phyloP scores from a whole-genome alignment of 2,888 invertebrate species.

The Aphidius colemani region DNA sequence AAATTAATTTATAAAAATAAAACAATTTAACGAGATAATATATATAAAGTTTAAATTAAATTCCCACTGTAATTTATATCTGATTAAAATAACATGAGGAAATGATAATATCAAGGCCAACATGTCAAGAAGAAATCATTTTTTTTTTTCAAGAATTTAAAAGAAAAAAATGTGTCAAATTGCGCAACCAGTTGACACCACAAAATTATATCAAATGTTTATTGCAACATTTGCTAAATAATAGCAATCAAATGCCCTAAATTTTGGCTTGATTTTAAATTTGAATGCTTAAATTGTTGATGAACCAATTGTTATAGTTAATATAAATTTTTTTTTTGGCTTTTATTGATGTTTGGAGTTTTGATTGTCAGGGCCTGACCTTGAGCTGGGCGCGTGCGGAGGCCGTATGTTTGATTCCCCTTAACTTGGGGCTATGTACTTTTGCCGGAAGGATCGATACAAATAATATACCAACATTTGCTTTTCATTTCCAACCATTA shows the following conservation, averaged over 20 bases:
- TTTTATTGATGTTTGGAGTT: neutral
- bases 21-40: slow-evolving; percentile 7
- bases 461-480: slow-evolving; percentile 6
- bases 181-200: slow-evolving; percentile 13
- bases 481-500: slow-evolving; percentile 1
- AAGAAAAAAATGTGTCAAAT: slow-evolving; percentile 12
- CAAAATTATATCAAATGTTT: neutral
- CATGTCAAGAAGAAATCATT: neutral
- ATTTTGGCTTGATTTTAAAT: no score
- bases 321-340: no score
- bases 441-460: slow-evolving; percentile 19
- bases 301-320: no score
- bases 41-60: slow-evolving; percentile 21
- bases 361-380: slow-evolving; percentile 28
- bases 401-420: slow-evolving; percentile 11
- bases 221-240: no score
- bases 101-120: slow-evolving; percentile 17
- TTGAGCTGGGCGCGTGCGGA: slow-evolving; percentile 21
- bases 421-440: neutral
- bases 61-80: slow-evolving; percentile 1
- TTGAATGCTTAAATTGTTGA: no score
- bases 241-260: no score
- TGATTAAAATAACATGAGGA: slow-evolving; percentile 8
- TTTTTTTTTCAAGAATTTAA: neutral
- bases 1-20: slow-evolving; percentile 9